Evolutionary conservation across 2,797 vertebrate species (phyloP), one percentile per base, ranked within the genome.

Genomic region (Alca torda): DNA sequence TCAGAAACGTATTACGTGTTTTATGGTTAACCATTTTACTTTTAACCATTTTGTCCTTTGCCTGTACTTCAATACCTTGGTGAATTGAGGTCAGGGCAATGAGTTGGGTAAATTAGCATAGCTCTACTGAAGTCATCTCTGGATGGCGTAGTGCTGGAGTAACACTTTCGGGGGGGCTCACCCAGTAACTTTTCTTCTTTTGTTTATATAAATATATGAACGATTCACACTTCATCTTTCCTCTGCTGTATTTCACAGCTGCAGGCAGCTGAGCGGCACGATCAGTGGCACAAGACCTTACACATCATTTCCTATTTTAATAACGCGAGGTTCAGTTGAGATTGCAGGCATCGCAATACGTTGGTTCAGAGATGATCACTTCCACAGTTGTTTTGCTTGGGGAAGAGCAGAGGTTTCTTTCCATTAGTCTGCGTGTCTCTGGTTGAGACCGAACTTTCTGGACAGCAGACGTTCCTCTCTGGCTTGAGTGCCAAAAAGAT

Each of bases 131-230:
- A 70, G 39, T 74, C 65, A 59, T 19, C 31, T 24, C 18, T 35
- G 31, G 31, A 10, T 18, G 26, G 33, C 0, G 0, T 16, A 26
- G 28, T 28, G 33, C 39, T 56, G n/a, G 53, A 43, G 18, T 46
- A 69, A 37, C 0, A 6, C 56, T 56, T 53, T 65, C 48, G 10
- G 39, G 21, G 6, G 10, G 18, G 18, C 6, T 72, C 33, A 19
- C 19, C 4, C 13, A 16, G 50, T 53, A 56, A 43, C 4, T 20
- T 56, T 14, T 46, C 28, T 56, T 76, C 18, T 39, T 41, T 25
- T 69, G 6, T 88, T 88, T 48, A 13, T 43, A 31, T 24, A 70
- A 57, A 61, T 33, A 10, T 1, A 57, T 11, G 6, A 8, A 8
- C 20, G 7, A 43, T 77, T 70, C 51, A 67, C 3, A 4, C 23